phyloP scores from a whole-genome alignment of 2,888 invertebrate genomes.

The Serrognathus titanus region DNA sequence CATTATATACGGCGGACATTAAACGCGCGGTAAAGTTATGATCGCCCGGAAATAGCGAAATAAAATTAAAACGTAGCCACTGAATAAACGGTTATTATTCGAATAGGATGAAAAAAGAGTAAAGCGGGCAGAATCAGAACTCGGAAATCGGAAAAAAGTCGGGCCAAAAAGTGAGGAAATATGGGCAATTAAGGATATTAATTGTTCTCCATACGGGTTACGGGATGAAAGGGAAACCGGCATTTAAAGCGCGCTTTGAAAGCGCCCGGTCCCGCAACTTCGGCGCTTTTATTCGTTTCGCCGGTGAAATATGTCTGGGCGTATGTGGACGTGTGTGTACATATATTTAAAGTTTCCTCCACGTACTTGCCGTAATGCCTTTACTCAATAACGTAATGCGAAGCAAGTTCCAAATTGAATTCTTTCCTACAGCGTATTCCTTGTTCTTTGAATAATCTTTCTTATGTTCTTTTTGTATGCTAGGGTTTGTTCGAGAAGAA shows the following conservation, averaged over 20 bases:
- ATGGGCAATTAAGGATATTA: slow-evolving; percentile 6
- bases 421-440: background rate
- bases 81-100: background rate
- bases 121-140: background rate
- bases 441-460: too few species aligned
- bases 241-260: slow-evolving; percentile 1
- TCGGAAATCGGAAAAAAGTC: background rate
- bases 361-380: background rate
- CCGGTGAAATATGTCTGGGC: background rate
- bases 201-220: background rate
- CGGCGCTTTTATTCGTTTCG: slow-evolving; percentile 4
- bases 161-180: background rate
- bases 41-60: background rate
- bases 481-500: too few species aligned
- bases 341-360: background rate
- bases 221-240: background rate
- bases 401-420: background rate
- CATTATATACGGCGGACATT: too few species aligned
- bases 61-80: background rate
- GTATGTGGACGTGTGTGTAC: background rate
- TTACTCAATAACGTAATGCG: background rate
- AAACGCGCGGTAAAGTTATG: background rate
- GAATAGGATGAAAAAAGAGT: background rate
- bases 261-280: background rate
- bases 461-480: too few species aligned